These are phyloP conservation scores for Steatornis caripensis DNA, from an alignment of 2,113 vertebrate genomes.

Conservation along the genomic window DNA sequence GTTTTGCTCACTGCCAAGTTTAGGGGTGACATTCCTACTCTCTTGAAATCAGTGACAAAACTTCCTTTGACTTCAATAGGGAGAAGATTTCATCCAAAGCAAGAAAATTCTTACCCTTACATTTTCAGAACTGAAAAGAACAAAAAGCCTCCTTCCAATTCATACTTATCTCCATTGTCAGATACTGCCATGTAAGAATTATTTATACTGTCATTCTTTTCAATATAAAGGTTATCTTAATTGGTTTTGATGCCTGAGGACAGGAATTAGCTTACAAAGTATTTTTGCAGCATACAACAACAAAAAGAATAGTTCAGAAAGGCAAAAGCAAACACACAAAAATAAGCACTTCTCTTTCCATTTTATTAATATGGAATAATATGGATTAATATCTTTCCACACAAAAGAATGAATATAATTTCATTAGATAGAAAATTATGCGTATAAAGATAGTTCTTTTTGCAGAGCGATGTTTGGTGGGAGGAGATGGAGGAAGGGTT, in stretches of 20 bases:
- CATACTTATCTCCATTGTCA: not conserved
- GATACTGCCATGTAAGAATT: not conserved
- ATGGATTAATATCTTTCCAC: not conserved
- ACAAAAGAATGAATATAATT: not conserved
- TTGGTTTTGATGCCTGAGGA: not conserved
- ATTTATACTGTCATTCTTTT: not conserved
- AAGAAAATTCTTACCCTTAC: not conserved
- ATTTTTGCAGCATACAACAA: not conserved
- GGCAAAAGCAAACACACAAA: not conserved
- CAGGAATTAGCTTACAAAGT: not conserved
- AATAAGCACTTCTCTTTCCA: not conserved
- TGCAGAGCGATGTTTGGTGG: not conserved
- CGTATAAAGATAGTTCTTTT: not conserved
- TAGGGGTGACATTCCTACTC: not conserved
- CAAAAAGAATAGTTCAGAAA: not conserved
- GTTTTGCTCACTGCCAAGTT: not conserved
- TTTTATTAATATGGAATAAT: not conserved
- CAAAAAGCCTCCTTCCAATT: not conserved
- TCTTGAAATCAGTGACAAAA: not conserved
- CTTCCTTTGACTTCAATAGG: not conserved
- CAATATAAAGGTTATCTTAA: not conserved
- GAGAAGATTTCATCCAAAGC: not conserved
- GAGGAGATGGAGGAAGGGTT: not conserved
- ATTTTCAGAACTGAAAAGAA: constrained; percentile 1
- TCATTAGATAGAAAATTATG: not conserved